These are phyloP conservation scores for Andrena hattorfiana DNA, from an alignment of 2,888 invertebrate genomes.

Conservation along the genomic window DNA sequence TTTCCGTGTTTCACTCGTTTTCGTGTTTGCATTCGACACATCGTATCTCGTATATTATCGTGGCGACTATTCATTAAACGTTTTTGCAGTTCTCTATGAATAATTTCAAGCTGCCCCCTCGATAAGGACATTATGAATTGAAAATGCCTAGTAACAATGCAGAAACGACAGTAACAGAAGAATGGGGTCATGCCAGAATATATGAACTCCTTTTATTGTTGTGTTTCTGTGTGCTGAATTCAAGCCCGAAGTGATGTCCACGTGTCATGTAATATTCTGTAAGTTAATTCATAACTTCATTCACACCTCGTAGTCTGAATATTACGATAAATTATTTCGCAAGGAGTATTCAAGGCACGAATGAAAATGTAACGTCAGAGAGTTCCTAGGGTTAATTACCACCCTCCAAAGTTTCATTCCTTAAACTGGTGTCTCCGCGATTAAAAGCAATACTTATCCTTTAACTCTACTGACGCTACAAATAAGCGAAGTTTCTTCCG, in stretches of 20 bases:
- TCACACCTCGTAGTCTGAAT: too few species aligned
- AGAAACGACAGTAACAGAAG: not conserved
- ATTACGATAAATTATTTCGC: too few species aligned
- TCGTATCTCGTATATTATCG: not conserved
- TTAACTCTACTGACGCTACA: not conserved
- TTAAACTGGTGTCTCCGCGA: too few species aligned
- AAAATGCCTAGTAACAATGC: not conserved
- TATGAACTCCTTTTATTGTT: not conserved
- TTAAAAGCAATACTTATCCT: not conserved
- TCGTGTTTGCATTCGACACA: not conserved
- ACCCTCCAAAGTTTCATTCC: too few species aligned
- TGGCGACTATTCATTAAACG: conserved; percentile 8
- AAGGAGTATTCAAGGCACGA: not conserved
- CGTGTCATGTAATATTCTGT: too few species aligned
- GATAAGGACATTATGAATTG: conserved; percentile 14
- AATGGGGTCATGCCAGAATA: not conserved
- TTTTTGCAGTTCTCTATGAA: conserved; percentile 13
- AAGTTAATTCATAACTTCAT: too few species aligned
- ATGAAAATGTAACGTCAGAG: not conserved
- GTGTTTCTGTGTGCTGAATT: not conserved
- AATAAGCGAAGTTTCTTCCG: not conserved
- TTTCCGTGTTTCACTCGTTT: not conserved
- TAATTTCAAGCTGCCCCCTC: not conserved
- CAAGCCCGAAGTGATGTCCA: too few species aligned
- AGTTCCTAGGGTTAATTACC: not conserved